Conservation (phyloP, 2,888 invertebrate genomes). For the Agrilus mali region DNA sequence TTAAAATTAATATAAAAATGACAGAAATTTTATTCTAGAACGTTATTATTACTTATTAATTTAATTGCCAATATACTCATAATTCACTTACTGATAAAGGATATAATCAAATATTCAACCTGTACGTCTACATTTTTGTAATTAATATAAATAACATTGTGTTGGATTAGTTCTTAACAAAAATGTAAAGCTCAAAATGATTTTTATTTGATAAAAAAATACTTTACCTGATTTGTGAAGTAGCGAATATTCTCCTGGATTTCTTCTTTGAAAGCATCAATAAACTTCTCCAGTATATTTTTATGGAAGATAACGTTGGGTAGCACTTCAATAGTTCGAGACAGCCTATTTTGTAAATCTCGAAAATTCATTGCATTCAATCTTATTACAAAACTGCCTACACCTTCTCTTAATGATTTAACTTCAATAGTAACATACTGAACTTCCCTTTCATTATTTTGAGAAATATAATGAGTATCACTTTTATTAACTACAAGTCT, state of each 20-base stretch:
- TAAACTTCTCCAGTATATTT: constrained; percentile 69
- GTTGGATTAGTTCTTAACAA: too few species aligned
- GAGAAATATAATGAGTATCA: constrained; percentile 57
- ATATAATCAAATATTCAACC: too few species aligned
- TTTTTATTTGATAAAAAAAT: background rate
- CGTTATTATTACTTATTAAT: too few species aligned
- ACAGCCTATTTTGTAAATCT: constrained; percentile 59
- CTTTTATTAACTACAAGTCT: constrained; percentile 62
- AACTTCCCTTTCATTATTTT: constrained; percentile 52
- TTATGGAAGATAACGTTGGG: constrained; percentile 62
- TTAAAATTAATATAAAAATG: too few species aligned
- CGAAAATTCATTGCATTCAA: constrained; percentile 67
- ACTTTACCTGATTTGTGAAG: constrained; percentile 39
- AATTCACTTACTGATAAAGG: too few species aligned
- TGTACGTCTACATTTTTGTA: too few species aligned
- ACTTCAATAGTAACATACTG: constrained; percentile 77
- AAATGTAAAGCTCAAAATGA: background rate
- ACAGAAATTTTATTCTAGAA: too few species aligned
- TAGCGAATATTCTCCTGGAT: constrained; percentile 57
- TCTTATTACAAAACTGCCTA: constrained; percentile 53
- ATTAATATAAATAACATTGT: too few species aligned
- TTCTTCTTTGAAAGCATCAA: constrained; percentile 69
- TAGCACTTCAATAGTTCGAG: constrained; percentile 53
- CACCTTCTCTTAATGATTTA: constrained; percentile 46
- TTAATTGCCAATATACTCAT: too few species aligned